These are phyloP conservation scores for Labia minor DNA, from an alignment of 2,888 invertebrate genomes.

Conservation along the genomic window DNA sequence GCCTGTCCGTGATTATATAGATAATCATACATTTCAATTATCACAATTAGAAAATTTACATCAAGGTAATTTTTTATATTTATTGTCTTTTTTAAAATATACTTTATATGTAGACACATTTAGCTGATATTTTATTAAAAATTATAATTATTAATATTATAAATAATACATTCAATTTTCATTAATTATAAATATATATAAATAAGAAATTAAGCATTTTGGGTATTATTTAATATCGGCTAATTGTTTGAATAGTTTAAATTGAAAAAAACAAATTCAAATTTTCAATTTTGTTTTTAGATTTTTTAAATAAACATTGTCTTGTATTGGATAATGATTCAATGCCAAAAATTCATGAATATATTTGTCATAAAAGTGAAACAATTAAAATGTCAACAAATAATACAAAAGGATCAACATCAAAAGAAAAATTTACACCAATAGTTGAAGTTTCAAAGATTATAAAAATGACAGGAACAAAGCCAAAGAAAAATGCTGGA, in stretches of 20 bases:
- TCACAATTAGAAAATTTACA: neutral
- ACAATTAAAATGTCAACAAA: neutral
- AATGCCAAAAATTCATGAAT: constrained; percentile 3
- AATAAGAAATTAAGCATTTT: no score
- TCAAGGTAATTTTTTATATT: neutral
- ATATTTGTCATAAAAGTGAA: constrained; percentile 7
- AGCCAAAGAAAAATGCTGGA: neutral
- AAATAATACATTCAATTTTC: no score
- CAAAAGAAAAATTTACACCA: neutral
- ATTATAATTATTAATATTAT: no score
- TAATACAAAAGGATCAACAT: neutral
- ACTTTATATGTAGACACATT: no score
- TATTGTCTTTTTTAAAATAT: no score
- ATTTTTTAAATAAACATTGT: neutral
- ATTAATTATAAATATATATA: no score
- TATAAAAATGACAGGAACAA: neutral
- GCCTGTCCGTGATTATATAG: neutral
- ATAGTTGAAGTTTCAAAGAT: neutral
- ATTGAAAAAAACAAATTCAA: no score
- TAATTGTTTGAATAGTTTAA: no score
- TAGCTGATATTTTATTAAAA: no score
- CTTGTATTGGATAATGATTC: neutral
- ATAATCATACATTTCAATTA: neutral
- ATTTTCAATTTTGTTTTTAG: no score
- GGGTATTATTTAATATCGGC: no score